Evolutionary conservation across 2,888 invertebrate genomes (phyloP).

Genomic region (Empis livida): DNA sequence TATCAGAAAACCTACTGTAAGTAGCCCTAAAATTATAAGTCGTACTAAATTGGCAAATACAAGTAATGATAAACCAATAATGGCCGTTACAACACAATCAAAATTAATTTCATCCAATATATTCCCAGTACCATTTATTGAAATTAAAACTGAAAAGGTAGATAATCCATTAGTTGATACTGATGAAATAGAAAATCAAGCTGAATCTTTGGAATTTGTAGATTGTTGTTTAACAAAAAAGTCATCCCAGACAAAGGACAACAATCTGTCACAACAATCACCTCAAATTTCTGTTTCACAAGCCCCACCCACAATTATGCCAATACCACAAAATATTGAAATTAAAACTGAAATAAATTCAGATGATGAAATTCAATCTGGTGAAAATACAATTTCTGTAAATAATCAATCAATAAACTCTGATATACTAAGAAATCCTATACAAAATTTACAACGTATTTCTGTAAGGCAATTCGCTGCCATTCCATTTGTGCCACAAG

Average conservation of each 20-base stretch:
- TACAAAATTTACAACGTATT: not conserved
- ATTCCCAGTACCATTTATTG: constrained; percentile 11
- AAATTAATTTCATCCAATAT: no score
- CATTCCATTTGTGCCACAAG: constrained; percentile 12
- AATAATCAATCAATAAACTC: not conserved
- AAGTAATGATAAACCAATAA: no score
- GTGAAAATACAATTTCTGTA: constrained; percentile 15
- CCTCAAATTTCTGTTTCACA: not conserved
- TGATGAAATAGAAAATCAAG: no score
- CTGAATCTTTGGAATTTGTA: no score
- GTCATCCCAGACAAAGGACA: not conserved
- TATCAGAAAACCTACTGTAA: no score
- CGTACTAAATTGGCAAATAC: no score
- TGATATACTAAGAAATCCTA: constrained; percentile 18
- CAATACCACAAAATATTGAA: constrained; percentile 13
- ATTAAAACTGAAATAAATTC: constrained; percentile 27
- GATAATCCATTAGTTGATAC: constrained; percentile 2
- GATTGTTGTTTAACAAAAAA: no score
- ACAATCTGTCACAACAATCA: not conserved
- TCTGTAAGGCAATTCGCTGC: not conserved
- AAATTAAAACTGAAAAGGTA: constrained; percentile 15
- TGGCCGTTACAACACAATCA: no score
- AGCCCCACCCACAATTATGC: not conserved
- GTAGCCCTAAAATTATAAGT: no score
- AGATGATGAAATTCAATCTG: constrained; percentile 18